Percentiles rank a stretch among this genome's conserved stretches.
Conservation (phyloP, 2,888 invertebrate genomes). For the Resseliella maxima region DNA sequence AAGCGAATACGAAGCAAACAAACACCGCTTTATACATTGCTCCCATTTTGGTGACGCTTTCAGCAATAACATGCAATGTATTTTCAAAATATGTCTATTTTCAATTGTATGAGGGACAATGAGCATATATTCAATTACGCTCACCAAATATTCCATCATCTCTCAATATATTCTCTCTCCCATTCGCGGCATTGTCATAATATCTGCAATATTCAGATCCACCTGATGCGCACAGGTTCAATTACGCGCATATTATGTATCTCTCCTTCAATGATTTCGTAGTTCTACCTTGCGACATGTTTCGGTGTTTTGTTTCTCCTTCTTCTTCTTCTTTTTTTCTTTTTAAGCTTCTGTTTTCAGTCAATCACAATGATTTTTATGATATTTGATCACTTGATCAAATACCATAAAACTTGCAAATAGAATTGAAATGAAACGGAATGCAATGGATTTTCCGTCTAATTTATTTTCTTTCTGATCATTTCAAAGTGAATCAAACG, state of each 20-base stretch:
- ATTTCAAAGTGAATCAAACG: constrained; percentile 26
- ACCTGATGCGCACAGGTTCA: constrained; percentile 35
- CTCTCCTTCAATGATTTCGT: constrained; percentile 18
- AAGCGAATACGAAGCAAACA: background rate
- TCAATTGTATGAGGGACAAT: too few species aligned
- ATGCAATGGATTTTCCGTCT: background rate
- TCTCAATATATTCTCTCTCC: too few species aligned
- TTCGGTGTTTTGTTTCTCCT: background rate
- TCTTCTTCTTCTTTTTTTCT: background rate
- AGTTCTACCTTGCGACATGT: constrained; percentile 8
- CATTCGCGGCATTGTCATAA: background rate
- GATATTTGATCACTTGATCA: constrained; percentile 26
- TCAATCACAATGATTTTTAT: background rate
- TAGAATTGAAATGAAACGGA: background rate
- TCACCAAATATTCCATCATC: too few species aligned
- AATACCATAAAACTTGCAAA: constrained; percentile 16
- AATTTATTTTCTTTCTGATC: background rate
- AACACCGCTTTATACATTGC: background rate
- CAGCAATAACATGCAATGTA: background rate
- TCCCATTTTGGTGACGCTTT: background rate
- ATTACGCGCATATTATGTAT: background rate
- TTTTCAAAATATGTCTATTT: too few species aligned
- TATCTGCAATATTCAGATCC: constrained; percentile 4
- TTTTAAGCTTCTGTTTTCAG: background rate
- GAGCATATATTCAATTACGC: too few species aligned